Conservation (phyloP, 2,113 vertebrate species). For the Syngnathus floridae region DNA sequence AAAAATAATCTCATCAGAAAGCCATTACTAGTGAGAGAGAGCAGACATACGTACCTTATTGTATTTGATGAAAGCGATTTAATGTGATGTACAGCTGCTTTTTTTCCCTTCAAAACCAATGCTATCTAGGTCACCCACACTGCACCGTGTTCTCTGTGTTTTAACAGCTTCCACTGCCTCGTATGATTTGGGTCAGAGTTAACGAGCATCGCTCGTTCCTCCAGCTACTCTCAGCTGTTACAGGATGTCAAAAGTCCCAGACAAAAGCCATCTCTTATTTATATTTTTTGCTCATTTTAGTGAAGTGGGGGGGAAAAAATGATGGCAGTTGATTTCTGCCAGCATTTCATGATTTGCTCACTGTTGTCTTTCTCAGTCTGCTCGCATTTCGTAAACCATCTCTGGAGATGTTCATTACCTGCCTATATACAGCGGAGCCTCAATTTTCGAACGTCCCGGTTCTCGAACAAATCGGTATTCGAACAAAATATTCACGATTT, state of each 20-base stretch:
- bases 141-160: conserved; percentile 68
- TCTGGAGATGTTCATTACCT: conserved; percentile 28
- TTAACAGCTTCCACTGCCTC: conserved; percentile 69
- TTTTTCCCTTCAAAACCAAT: conserved; percentile 54
- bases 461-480: too few relatives aligned
- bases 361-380: conserved; percentile 10
- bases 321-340: conserved; percentile 31
- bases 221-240: conserved; percentile 36
- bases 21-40: conserved; percentile 51
- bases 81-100: conserved; percentile 62
- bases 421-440: background rate
- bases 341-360: conserved; percentile 28
- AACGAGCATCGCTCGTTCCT: conserved; percentile 59
- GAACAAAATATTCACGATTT: too few relatives aligned
- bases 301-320: conserved; percentile 11
- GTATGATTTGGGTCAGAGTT: conserved; percentile 73
- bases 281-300: conserved; percentile 54
- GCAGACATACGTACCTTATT: conserved; percentile 40
- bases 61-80: conserved; percentile 54
- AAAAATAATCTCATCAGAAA: conserved; percentile 51
- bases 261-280: conserved; percentile 56
- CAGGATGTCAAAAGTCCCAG: conserved; percentile 40
- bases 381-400: conserved; percentile 19
- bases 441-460: too few relatives aligned
- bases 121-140: conserved; percentile 70